phyloP scores from a whole-genome alignment of 2,888 invertebrate genomes.

The Proisotoma minuta region DNA sequence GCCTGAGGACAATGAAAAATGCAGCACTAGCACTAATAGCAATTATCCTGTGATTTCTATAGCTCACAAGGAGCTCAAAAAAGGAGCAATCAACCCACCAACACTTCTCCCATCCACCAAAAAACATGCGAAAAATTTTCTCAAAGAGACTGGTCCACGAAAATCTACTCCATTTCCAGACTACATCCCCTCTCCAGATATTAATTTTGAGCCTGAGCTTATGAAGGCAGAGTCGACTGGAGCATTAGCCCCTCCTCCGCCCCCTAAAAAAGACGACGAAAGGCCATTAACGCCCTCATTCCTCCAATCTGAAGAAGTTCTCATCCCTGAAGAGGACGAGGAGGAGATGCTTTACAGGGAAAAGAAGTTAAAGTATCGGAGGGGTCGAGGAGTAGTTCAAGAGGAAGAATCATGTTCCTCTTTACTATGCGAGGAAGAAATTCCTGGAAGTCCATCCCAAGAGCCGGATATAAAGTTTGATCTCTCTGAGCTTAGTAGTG shows the following conservation, averaged over 20 bases:
- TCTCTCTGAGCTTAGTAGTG: slow-evolving; percentile 48
- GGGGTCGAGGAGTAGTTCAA: neutral
- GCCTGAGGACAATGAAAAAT: too few species aligned
- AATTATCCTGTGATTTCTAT: neutral
- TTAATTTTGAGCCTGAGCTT: too few species aligned
- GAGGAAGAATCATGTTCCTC: slow-evolving; percentile 52
- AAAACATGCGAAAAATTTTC: too few species aligned
- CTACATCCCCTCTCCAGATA: too few species aligned
- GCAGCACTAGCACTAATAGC: too few species aligned
- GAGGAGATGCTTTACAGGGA: slow-evolving; percentile 48
- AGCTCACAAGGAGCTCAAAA: neutral
- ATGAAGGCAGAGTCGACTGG: too few species aligned
- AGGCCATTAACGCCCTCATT: slow-evolving; percentile 13
- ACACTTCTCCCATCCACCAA: too few species aligned
- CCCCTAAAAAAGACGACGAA: slow-evolving; percentile 11
- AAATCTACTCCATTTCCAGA: too few species aligned
- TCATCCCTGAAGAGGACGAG: slow-evolving; percentile 43
- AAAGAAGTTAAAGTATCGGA: neutral
- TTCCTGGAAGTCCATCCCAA: slow-evolving; percentile 71
- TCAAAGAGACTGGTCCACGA: too few species aligned
- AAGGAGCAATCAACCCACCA: neutral
- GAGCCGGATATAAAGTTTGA: slow-evolving; percentile 24
- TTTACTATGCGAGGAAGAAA: slow-evolving; percentile 80
- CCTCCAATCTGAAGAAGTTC: neutral
- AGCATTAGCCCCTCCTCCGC: neutral